Conservation (phyloP, 2,888 invertebrate genomes). For the Anthrax anthrax region DNA sequence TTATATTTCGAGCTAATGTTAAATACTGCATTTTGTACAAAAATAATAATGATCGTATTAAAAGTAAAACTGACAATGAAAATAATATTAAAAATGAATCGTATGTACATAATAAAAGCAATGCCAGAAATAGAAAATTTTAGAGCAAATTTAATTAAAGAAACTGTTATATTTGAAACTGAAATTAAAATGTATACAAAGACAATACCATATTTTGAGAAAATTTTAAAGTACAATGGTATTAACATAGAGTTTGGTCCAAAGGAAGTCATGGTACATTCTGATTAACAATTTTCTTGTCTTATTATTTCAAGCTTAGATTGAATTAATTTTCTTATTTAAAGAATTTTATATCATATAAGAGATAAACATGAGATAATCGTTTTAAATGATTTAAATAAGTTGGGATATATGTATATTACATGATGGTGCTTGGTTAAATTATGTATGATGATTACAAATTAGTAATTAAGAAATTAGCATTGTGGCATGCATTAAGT, state of each 20-base stretch:
- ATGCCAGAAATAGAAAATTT: conserved; percentile 19
- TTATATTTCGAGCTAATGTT: conserved; percentile 16
- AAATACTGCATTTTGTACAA: conserved; percentile 7
- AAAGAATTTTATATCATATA: conserved; percentile 8
- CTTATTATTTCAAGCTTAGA: too few species aligned
- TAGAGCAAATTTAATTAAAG: conserved; percentile 18
- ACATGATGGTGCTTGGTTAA: conserved; percentile 10
- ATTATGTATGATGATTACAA: conserved; percentile 6
- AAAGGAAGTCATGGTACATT: conserved; percentile 6
- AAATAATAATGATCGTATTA: too few species aligned
- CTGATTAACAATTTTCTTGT: too few species aligned
- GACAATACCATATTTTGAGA: conserved; percentile 21
- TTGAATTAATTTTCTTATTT: conserved; percentile 1
- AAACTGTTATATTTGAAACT: conserved; percentile 17
- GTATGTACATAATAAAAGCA: conserved; percentile 19
- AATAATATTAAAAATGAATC: conserved; percentile 10
- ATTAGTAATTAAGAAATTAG: conserved; percentile 34
- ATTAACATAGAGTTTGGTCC: conserved; percentile 16
- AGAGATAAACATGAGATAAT: conserved; percentile 11
- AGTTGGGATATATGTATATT: conserved; percentile 23
- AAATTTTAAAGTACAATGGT: conserved; percentile 15
- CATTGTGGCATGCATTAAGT: conserved; percentile 34
- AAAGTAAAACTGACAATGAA: neutral
- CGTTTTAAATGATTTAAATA: conserved; percentile 36
- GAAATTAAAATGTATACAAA: conserved; percentile 23